Evolutionary conservation across 1,140 invertebrate species (phyloP).

Genomic region (Elymnias hypermnestra): DNA sequence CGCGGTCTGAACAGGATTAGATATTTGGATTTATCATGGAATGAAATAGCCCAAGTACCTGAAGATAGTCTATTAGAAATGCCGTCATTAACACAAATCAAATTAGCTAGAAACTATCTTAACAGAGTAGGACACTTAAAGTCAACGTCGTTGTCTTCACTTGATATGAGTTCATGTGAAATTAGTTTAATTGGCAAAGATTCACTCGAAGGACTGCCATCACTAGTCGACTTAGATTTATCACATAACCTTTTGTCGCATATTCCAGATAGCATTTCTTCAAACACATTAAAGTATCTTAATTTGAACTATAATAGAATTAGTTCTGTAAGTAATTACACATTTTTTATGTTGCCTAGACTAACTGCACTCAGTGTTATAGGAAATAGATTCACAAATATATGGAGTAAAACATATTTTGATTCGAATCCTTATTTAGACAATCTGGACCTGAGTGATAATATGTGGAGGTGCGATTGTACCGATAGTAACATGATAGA

Average conservation of each 20-base stretch:
- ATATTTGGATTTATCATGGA: constrained; percentile 80
- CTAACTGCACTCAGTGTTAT: constrained; percentile 77
- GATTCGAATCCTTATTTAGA: constrained; percentile 77
- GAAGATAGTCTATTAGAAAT: constrained; percentile 75
- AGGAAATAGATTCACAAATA: constrained; percentile 81
- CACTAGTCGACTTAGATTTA: constrained; percentile 75
- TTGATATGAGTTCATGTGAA: constrained; percentile 80
- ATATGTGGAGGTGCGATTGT: constrained; percentile 86
- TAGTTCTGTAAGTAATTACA: constrained; percentile 71
- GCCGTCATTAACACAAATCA: constrained; percentile 75
- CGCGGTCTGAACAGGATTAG: constrained; percentile 74
- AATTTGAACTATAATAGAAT: constrained; percentile 78
- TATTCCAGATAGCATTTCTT: constrained; percentile 77
- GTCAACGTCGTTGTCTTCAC: constrained; percentile 71
- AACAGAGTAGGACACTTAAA: constrained; percentile 76
- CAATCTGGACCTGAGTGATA: constrained; percentile 78
- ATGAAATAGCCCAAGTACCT: constrained; percentile 77
- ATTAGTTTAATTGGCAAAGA: constrained; percentile 74
- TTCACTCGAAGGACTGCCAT: constrained; percentile 73
- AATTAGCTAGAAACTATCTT: constrained; percentile 81
- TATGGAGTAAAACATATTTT: constrained; percentile 78
- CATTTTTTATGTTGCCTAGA: constrained; percentile 75
- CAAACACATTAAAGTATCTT: constrained; percentile 74
- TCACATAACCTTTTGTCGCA: constrained; percentile 77
- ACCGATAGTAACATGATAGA: constrained; percentile 72